Percentiles rank a stretch among this genome's conserved stretches.
phyloP scores from a whole-genome alignment of 2,797 vertebrate genomes.

The Arctocebus calabarensis region DNA sequence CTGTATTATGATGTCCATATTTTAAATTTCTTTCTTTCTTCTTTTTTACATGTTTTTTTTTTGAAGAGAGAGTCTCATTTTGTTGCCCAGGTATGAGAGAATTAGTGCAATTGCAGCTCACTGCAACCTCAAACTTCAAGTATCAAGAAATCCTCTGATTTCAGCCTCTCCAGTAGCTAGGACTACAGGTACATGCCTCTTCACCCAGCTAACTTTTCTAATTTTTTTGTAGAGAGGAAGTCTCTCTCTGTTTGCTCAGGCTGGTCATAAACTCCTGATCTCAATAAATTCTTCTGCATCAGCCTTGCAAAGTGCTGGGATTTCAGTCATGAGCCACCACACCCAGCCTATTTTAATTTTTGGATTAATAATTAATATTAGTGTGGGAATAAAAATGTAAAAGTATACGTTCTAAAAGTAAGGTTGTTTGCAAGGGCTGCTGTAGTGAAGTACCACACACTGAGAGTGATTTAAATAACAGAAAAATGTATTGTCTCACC shows the following conservation, averaged over 20 bases:
- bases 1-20: neutral
- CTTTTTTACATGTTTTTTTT: neutral
- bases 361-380: neutral
- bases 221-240: neutral
- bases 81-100: neutral
- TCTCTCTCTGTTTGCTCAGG: neutral
- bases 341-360: neutral
- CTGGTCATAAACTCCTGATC: neutral
- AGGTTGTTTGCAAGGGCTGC: neutral
- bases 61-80: neutral
- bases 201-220: neutral
- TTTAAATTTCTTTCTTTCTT: neutral
- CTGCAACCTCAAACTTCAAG: neutral
- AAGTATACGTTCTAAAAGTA: neutral
- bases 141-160: neutral
- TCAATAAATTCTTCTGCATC: neutral
- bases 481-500: neutral
- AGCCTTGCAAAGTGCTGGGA: neutral
- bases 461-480: neutral
- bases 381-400: neutral
- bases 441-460: neutral
- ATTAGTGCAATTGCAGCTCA: neutral
- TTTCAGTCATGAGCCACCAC: neutral
- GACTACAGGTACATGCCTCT: neutral
- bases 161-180: neutral